A percentile compares a stretch with the other conserved stretches of the same genome.
These are phyloP conservation scores for Ploceus nigricollis DNA, from an alignment of 2,113 vertebrate genomes.

Conservation along the genomic window DNA sequence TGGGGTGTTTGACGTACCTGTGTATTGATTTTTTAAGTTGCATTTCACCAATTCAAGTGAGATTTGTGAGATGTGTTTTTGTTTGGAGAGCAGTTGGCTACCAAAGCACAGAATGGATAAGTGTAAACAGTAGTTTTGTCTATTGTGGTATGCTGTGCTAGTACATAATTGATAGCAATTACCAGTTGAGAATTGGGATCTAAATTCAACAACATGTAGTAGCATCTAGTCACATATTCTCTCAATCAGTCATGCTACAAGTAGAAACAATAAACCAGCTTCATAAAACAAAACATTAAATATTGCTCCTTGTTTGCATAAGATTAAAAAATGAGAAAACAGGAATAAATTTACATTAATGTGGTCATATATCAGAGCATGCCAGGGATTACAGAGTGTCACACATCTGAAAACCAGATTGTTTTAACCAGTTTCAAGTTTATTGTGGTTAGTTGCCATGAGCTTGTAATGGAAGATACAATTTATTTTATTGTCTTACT, in stretches of 20 bases:
- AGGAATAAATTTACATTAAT: not conserved
- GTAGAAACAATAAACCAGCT: not conserved
- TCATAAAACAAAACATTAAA: not conserved
- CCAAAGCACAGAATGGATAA: not conserved
- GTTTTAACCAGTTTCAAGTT: not conserved
- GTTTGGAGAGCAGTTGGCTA: not conserved
- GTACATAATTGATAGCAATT: constrained; percentile 14
- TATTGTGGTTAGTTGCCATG: not conserved
- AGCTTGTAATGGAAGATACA: not conserved
- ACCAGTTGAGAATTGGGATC: not conserved
- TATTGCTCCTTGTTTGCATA: not conserved
- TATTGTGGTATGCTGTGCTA: not conserved
- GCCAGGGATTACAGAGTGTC: not conserved
- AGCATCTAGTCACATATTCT: not conserved
- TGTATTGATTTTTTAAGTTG: not conserved
- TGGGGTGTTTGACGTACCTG: not conserved
- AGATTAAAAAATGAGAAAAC: not conserved
- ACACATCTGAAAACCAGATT: not conserved
- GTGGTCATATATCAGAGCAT: not conserved
- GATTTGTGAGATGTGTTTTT: constrained; percentile 6
- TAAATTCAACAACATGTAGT: not conserved
- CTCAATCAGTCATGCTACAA: not conserved
- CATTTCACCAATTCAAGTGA: not conserved
- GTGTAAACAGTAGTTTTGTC: constrained; percentile 16
- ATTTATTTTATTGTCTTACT: constrained; percentile 10